Conservation (phyloP, 2,797 vertebrate species). For the Babyrousa celebensis region DNA sequence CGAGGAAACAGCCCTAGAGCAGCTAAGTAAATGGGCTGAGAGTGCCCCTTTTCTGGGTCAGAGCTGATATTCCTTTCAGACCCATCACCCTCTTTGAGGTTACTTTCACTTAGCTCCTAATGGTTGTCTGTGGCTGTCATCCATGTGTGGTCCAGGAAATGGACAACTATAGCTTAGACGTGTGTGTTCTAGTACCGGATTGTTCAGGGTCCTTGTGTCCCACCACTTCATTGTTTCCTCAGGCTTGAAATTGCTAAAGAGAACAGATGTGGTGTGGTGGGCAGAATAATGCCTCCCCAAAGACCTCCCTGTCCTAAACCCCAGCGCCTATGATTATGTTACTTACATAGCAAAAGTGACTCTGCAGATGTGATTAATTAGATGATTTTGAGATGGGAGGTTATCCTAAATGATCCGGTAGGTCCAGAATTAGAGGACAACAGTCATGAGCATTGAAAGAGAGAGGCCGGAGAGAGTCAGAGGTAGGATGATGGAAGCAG, state of each 20-base stretch:
- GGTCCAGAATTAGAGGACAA: neutral
- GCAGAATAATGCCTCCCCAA: neutral
- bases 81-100: neutral
- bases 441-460: neutral
- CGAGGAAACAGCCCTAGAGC: neutral
- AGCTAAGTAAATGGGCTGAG: neutral
- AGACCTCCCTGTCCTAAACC: neutral
- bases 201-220: neutral
- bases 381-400: neutral
- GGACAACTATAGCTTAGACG: neutral
- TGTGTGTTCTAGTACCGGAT: neutral
- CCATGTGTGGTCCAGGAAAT: neutral
- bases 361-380: neutral
- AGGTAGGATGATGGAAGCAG: neutral
- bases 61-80: neutral
- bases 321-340: neutral
- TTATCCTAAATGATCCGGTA: neutral
- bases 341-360: neutral
- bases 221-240: slow-evolving; percentile 11
- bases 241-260: slow-evolving; percentile 39
- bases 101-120: neutral
- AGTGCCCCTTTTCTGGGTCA: neutral
- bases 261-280: neutral
- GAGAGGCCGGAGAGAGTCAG: neutral
- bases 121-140: neutral